Percentiles rank a stretch among this genome's conserved stretches.
Conservation (phyloP, 2,113 vertebrate species). For the Calyptomena viridis region DNA sequence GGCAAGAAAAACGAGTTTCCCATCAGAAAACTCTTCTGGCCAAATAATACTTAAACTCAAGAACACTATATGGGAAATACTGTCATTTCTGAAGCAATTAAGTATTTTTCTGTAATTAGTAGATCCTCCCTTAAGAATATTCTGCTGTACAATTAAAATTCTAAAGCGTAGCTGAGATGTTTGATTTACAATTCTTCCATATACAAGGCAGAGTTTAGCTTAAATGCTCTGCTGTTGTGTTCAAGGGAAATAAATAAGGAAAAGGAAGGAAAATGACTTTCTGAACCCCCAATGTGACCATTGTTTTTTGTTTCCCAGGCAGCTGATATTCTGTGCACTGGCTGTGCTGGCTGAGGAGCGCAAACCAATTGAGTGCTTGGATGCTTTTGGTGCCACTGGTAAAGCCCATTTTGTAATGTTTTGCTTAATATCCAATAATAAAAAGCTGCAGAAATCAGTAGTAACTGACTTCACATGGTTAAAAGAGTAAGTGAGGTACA, state of each 20-base stretch:
- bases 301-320: slow-evolving; percentile 74
- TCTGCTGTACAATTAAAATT: background rate
- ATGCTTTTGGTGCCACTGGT: slow-evolving; percentile 98
- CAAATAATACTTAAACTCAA: background rate
- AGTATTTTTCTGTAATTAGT: background rate
- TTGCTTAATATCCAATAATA: background rate
- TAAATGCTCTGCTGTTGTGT: background rate
- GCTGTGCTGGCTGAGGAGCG: slow-evolving; percentile 88
- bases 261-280: background rate
- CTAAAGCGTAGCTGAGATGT: background rate
- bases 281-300: background rate
- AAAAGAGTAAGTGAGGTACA: background rate
- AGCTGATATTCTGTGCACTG: slow-evolving; percentile 91
- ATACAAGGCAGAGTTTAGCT: background rate
- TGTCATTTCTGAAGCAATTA: background rate
- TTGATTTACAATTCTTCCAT: background rate
- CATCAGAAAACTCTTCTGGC: background rate
- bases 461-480: background rate
- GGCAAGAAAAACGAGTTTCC: background rate
- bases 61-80: background rate
- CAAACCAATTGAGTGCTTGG: slow-evolving; percentile 90
- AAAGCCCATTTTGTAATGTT: slow-evolving; percentile 24
- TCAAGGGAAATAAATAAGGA: background rate
- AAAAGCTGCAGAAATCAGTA: background rate
- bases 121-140: background rate